phyloP scores from a whole-genome alignment of 2,888 invertebrate species.

The Hypomecis punctinalis region DNA sequence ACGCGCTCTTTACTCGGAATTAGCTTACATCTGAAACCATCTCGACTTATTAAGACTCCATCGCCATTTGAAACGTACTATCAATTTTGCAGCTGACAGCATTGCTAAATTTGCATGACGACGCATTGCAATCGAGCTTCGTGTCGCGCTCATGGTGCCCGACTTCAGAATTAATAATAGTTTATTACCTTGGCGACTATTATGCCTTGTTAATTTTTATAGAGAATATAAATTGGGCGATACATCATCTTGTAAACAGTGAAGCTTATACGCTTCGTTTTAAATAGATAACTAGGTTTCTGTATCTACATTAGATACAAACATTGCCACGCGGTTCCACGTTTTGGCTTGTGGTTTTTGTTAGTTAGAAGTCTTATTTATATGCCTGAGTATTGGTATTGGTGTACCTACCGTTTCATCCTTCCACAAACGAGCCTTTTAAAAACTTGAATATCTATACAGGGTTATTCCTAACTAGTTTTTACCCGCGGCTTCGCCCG shows the following conservation, averaged over 20 bases:
- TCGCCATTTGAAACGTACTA: constrained; percentile 62
- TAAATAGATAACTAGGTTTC: constrained; percentile 3
- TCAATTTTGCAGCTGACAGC: constrained; percentile 70
- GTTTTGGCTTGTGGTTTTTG: too few species aligned
- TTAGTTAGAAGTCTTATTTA: too few species aligned
- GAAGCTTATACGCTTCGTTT: constrained; percentile 15
- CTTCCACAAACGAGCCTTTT: too few species aligned
- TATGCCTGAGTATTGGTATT: too few species aligned
- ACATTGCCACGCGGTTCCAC: too few species aligned
- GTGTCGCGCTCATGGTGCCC: constrained; percentile 44
- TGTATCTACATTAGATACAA: background rate
- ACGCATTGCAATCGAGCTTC: constrained; percentile 58
- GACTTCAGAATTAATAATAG: constrained; percentile 55
- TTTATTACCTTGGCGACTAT: constrained; percentile 46
- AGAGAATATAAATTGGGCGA: constrained; percentile 42
- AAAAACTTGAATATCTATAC: too few species aligned
- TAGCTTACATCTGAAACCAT: constrained; percentile 48
- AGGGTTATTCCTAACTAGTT: too few species aligned
- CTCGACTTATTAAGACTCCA: constrained; percentile 61
- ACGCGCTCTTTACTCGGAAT: constrained; percentile 46
- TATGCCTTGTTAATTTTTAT: constrained; percentile 41
- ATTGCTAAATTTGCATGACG: constrained; percentile 69
- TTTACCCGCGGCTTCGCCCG: too few species aligned
- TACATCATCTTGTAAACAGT: constrained; percentile 28
- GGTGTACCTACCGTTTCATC: too few species aligned